Evolutionary conservation across 2,797 vertebrate species (phyloP).

Genomic region (Falco novaeseelandiae): DNA sequence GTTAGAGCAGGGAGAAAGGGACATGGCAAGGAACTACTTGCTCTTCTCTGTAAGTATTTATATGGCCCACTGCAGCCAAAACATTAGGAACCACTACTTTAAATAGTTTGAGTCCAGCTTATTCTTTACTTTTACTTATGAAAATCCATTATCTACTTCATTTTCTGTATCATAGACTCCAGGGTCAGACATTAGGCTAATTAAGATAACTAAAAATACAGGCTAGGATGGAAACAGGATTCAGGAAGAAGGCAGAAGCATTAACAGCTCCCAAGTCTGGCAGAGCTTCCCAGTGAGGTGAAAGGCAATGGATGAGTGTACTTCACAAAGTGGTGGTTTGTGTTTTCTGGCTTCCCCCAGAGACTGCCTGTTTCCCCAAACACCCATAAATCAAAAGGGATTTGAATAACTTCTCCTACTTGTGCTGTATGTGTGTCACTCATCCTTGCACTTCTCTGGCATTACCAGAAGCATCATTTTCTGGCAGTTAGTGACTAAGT

Average conservation of each 20-base stretch:
- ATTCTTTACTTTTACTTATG: background rate
- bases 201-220: conserved; percentile 42
- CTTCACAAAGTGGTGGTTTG: background rate
- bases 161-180: background rate
- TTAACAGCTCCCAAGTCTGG: conserved; percentile 5
- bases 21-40: background rate
- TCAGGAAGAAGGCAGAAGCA: conserved; percentile 5
- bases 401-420: background rate
- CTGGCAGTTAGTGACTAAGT: background rate
- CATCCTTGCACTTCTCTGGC: background rate
- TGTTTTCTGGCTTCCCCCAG: background rate
- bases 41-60: background rate
- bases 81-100: background rate
- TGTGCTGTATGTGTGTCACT: background rate
- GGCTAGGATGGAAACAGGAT: background rate
- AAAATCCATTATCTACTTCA: background rate
- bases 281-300: background rate
- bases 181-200: background rate
- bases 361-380: background rate
- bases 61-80: background rate
- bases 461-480: background rate
- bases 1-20: background rate
- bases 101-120: background rate
- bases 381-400: background rate
- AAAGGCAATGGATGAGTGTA: background rate